These are phyloP conservation scores for Drosophila multiciliata DNA, from an alignment of 2,888 invertebrate species.

Conservation along the genomic window DNA sequence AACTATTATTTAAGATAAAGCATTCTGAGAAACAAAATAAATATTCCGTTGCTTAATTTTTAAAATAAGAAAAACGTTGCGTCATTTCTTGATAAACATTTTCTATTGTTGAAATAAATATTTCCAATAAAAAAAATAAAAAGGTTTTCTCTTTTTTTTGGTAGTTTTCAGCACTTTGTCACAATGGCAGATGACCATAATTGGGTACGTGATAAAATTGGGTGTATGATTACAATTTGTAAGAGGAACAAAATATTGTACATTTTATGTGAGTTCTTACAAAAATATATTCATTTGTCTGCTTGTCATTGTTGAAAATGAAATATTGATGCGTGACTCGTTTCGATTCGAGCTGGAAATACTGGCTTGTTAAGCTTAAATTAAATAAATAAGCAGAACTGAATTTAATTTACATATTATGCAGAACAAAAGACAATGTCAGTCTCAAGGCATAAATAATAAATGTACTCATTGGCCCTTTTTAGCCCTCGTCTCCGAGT, in stretches of 20 bases:
- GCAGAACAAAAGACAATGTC: conserved; percentile 8
- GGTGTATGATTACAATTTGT: not conserved
- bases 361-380: conserved; percentile 11
- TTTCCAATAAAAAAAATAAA: not conserved
- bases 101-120: not conserved
- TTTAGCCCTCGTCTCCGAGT: not conserved
- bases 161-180: too few relatives aligned
- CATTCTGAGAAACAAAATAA: too few relatives aligned
- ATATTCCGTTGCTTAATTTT: not conserved
- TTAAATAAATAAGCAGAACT: conserved; percentile 14
- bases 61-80: not conserved
- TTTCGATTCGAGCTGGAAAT: conserved; percentile 1
- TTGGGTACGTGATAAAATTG: not conserved
- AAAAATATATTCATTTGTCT: not conserved
- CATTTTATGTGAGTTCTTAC: conserved; percentile 8
- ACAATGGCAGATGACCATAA: not conserved
- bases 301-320: not conserved
- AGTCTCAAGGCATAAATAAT: conserved; percentile 35
- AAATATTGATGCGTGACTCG: conserved; percentile 15
- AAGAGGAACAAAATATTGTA: not conserved
- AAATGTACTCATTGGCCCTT: conserved; percentile 12
- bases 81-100: not conserved
- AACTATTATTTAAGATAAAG: not conserved
- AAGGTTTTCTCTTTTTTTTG: too few relatives aligned
- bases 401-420: conserved; percentile 32